phyloP scores from a whole-genome alignment of 2,888 invertebrate genomes.

The Diaperis boleti region DNA sequence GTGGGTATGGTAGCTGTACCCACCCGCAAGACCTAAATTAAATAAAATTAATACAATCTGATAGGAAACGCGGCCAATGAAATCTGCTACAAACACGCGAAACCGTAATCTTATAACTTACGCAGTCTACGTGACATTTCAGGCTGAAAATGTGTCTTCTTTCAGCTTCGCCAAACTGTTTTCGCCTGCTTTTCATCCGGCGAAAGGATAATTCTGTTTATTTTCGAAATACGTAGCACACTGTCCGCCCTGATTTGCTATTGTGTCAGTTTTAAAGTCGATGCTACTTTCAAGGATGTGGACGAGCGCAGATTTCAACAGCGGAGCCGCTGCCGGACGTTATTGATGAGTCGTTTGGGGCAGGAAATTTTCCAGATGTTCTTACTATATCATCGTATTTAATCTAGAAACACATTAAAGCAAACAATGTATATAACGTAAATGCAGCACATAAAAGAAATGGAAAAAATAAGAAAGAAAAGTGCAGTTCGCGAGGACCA shows the following conservation, averaged over 20 bases:
- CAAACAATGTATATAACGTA: constrained; percentile 46
- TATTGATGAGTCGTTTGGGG: constrained; percentile 37
- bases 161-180: constrained; percentile 37
- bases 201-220: constrained; percentile 49
- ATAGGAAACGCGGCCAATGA: constrained; percentile 55
- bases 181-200: constrained; percentile 36
- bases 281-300: constrained; percentile 31
- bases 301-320: constrained; percentile 3
- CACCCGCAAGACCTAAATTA: constrained; percentile 48
- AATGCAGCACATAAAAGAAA: constrained; percentile 39
- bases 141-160: constrained; percentile 46
- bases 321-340: constrained; percentile 30
- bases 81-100: constrained; percentile 55
- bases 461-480: constrained; percentile 46
- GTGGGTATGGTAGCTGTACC: constrained; percentile 24
- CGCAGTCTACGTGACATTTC: constrained; percentile 52
- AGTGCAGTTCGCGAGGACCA: constrained; percentile 52
- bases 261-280: constrained; percentile 52
- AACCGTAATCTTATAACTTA: constrained; percentile 54
- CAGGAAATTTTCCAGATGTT: constrained; percentile 39
- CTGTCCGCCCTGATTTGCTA: constrained; percentile 53
- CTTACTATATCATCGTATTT: constrained; percentile 47
- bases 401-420: constrained; percentile 48
- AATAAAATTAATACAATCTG: constrained; percentile 58
- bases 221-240: constrained; percentile 47